Conservation (phyloP, 2,888 invertebrate species). For the Deroplatys truncata region DNA sequence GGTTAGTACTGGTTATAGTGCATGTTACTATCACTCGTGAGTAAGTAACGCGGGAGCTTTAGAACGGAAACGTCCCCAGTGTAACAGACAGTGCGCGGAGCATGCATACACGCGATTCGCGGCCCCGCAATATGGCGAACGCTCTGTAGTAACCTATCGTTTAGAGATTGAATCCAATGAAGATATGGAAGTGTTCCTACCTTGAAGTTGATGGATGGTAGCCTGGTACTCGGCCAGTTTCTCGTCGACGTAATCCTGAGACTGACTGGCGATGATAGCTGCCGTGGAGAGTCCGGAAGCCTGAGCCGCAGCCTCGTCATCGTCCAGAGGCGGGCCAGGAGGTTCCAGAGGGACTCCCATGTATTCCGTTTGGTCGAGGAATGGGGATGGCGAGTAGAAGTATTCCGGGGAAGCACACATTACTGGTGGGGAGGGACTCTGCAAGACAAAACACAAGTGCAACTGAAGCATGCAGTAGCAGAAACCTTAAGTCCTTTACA, state of each 20-base stretch:
- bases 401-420: constrained; percentile 51
- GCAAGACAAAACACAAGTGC: constrained; percentile 32
- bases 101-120: too few relatives aligned
- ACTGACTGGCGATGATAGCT: constrained; percentile 88
- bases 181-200: constrained; percentile 49
- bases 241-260: constrained; percentile 92
- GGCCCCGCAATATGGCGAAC: too few relatives aligned
- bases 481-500: too few relatives aligned
- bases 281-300: constrained; percentile 75
- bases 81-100: too few relatives aligned
- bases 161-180: too few relatives aligned
- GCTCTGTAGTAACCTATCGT: too few relatives aligned
- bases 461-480: neutral
- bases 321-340: constrained; percentile 55
- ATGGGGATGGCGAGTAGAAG: constrained; percentile 36
- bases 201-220: constrained; percentile 85
- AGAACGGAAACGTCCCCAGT: too few relatives aligned
- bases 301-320: constrained; percentile 61
- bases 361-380: constrained; percentile 42
- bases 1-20: too few relatives aligned
- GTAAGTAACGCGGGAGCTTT: too few relatives aligned
- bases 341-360: constrained; percentile 76
- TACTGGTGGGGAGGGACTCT: constrained; percentile 52
- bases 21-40: too few relatives aligned
- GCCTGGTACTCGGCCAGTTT: constrained; percentile 90